Percentiles rank a stretch among this genome's conserved stretches.
phyloP scores from a whole-genome alignment of 2,888 invertebrate species.

The Patella ulyssiponensis region DNA sequence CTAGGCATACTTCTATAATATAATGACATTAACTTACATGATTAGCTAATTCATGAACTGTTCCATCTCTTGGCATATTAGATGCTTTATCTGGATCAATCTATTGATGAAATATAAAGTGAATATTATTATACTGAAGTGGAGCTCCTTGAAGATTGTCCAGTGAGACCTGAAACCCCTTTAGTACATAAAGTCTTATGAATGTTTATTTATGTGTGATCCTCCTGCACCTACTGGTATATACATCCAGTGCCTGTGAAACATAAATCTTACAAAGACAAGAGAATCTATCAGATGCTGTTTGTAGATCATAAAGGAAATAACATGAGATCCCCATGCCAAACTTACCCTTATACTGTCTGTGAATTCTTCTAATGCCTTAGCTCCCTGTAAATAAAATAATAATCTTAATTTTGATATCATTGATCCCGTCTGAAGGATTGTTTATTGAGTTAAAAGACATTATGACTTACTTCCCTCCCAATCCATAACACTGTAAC shows the following conservation, averaged over 20 bases:
- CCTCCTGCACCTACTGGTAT: background rate
- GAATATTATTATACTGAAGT: too few relatives aligned
- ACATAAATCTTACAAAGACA: too few relatives aligned
- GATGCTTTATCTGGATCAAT: slow-evolving; percentile 74
- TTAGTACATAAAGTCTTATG: background rate
- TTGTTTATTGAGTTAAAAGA: too few relatives aligned
- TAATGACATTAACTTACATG: slow-evolving; percentile 77
- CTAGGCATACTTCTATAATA: too few relatives aligned
- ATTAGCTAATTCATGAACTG: slow-evolving; percentile 95
- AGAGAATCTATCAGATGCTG: too few relatives aligned
- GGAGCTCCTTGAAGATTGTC: too few relatives aligned
- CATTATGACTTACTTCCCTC: too few relatives aligned
- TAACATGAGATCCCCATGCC: background rate
- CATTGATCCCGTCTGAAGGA: too few relatives aligned
- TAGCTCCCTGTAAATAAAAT: slow-evolving; percentile 80
- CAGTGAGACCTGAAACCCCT: too few relatives aligned
- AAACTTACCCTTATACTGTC: slow-evolving; percentile 81
- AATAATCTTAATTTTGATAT: background rate
- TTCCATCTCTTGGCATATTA: slow-evolving; percentile 94
- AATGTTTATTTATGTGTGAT: too few relatives aligned
- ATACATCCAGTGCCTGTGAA: background rate
- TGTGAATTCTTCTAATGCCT: slow-evolving; percentile 92
- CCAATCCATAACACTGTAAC: too few relatives aligned
- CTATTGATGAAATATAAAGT: slow-evolving; percentile 57
- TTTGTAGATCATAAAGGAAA: too few relatives aligned